Percentiles rank a stretch among this genome's conserved stretches.
Conservation (phyloP, 37 sponge, comb jelly and placozoan species). For the Eunapius fragilis region DNA sequence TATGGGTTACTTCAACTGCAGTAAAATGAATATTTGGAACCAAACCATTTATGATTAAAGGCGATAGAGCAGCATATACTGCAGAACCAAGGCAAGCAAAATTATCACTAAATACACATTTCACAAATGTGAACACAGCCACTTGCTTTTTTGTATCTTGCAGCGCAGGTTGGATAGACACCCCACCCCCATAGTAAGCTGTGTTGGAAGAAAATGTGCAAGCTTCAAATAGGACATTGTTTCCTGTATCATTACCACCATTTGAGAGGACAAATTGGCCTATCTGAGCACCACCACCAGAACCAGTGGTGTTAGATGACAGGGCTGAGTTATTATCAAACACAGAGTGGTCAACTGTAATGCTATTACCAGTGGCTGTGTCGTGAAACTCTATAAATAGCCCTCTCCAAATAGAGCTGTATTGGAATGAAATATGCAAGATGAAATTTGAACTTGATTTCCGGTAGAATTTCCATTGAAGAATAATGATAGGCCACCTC, state of each 20-base stretch:
- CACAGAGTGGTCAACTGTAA: background rate
- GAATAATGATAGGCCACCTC: conserved; percentile 66
- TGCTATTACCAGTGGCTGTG: background rate
- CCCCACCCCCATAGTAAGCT: conserved; percentile 51
- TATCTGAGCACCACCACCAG: conserved; percentile 48
- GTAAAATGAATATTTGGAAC: background rate
- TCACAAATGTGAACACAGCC: background rate
- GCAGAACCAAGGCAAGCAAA: conserved; percentile 48
- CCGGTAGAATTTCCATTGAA: conserved; percentile 33
- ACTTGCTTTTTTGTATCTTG: background rate
- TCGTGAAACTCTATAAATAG: conserved; percentile 57
- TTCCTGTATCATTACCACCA: background rate
- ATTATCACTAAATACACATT: conserved; percentile 9
- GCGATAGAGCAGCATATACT: conserved; percentile 8
- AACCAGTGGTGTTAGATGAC: background rate
- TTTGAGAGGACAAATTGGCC: conserved; percentile 9
- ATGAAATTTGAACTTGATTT: conserved; percentile 5
- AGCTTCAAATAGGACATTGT: background rate
- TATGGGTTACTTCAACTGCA: background rate
- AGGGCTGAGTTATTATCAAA: conserved; percentile 26
- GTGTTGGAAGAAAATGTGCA: background rate
- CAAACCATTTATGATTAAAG: conserved; percentile 2
- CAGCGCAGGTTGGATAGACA: conserved; percentile 14
- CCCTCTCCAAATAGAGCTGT: conserved; percentile 49
- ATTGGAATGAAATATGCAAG: conserved; percentile 32